Percentiles rank a stretch among this genome's conserved stretches.
Conservation (phyloP, 2,113 vertebrate species). For the Arothron firmamentum region DNA sequence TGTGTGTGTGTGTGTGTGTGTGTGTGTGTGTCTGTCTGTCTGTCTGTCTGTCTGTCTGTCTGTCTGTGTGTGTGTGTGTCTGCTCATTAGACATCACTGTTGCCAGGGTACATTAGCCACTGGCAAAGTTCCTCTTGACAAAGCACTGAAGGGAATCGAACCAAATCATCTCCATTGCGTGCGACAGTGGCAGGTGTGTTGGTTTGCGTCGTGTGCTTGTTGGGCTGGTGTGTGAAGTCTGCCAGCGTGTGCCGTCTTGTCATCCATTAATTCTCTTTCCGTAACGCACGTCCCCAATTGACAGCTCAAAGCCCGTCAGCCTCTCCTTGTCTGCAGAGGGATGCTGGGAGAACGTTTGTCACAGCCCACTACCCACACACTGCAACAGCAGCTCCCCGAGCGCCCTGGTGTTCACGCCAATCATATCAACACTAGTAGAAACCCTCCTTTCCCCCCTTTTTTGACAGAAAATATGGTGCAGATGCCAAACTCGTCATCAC, state of each 20-base stretch:
- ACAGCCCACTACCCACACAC: conserved; percentile 12
- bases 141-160: neutral
- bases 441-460: conserved; percentile 11
- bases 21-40: too few relatives aligned
- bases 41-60: too few relatives aligned
- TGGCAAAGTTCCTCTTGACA: conserved; percentile 24
- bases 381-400: conserved; percentile 12
- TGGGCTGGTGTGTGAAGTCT: too few relatives aligned
- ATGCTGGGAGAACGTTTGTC: conserved; percentile 32
- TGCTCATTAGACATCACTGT: neutral
- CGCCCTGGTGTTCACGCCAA: neutral
- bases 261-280: too few relatives aligned
- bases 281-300: conserved; percentile 18
- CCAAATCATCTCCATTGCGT: neutral
- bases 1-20: too few relatives aligned
- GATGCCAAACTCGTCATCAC: conserved; percentile 1
- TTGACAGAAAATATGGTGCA: neutral
- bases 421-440: conserved; percentile 7
- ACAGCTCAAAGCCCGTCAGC: conserved; percentile 47
- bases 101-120: conserved; percentile 12
- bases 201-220: neutral
- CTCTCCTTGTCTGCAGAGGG: conserved; percentile 24
- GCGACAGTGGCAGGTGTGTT: neutral
- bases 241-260: too few relatives aligned
- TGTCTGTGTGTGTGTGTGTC: neutral